These are phyloP conservation scores for Stomorhina lunata DNA, from an alignment of 2,888 invertebrate genomes.

Conservation along the genomic window DNA sequence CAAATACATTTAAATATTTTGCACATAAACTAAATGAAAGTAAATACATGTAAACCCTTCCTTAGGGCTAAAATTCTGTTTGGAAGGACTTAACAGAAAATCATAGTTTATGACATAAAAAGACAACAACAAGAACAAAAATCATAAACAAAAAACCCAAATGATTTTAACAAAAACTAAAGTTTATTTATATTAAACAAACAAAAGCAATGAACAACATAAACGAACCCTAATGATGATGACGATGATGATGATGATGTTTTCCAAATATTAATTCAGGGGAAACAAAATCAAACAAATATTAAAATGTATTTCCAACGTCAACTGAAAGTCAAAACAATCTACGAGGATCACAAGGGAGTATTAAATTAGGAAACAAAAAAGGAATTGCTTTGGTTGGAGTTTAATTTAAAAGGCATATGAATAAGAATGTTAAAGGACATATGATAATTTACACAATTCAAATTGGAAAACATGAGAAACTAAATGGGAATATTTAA, in stretches of 20 bases:
- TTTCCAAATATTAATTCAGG: neutral
- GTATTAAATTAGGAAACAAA: neutral
- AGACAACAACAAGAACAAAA: neutral
- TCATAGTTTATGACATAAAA: conserved; percentile 18
- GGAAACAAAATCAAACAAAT: neutral
- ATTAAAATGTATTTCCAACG: no score
- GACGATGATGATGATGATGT: neutral
- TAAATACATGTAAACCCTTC: neutral
- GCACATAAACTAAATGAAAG: neutral
- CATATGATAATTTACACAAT: no score
- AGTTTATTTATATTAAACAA: conserved; percentile 1
- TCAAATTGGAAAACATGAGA: no score
- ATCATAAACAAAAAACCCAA: conserved; percentile 9
- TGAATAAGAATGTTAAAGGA: no score
- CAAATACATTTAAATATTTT: no score
- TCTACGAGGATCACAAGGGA: neutral
- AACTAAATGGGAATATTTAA: no score
- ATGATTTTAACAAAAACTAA: conserved; percentile 27
- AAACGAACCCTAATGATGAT: no score
- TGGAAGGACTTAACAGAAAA: neutral
- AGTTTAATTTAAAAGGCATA: no score
- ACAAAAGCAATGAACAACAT: neutral
- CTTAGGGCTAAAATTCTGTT: neutral
- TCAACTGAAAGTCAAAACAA: neutral
- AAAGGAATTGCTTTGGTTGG: no score